Evolutionary conservation across 2,113 vertebrate species (phyloP), one percentile per base, ranked within the genome.

Genomic region (Triplophysa dalaica): DNA sequence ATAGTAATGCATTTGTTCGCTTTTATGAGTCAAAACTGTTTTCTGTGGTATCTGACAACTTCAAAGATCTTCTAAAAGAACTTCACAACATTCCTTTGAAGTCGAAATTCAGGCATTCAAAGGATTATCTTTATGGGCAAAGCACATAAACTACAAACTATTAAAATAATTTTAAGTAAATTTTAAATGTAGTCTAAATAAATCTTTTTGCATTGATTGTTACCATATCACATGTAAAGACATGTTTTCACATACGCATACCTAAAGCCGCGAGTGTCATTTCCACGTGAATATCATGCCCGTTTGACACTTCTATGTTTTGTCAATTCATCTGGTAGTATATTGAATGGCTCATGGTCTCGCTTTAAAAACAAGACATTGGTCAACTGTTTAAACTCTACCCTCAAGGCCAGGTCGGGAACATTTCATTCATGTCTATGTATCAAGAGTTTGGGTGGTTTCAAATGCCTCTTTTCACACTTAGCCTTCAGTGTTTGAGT

Each of bases 351-450:
- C 24, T 38, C 38, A 75, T 75, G 21, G 72, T 22, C n/a, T 62
- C 26, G 62, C 54, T 60, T 60, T 41, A 24, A 48, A 62, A 41
- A 61, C 0, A 3, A n/a, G 45, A 52, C 14, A 17, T 16, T 52
- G 50, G 50, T 52, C 50, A 63, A 63, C 11, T 0, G 10, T 75
- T 26, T 48, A 63, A 48, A 73, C 52, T 70, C 48, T 56, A 24
- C 22, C 43, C 41, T 50, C 19, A 75, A 45, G 60, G 21, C 24
- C 24, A 8, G 16, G 16, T 62, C 41, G 8, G 10, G 16, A 75
- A 75, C 21, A 75, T 63, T 63, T 75, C 16, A 63, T 63, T 75
- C 43, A 75, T 43, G 21, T 43, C 38, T 43, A 75, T 61, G 38
- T 43, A 62, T 75, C 73, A 63, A 75, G 56, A 74, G 19, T 67